phyloP scores from a whole-genome alignment of 2,797 vertebrate genomes.

The Bufotes viridis region DNA sequence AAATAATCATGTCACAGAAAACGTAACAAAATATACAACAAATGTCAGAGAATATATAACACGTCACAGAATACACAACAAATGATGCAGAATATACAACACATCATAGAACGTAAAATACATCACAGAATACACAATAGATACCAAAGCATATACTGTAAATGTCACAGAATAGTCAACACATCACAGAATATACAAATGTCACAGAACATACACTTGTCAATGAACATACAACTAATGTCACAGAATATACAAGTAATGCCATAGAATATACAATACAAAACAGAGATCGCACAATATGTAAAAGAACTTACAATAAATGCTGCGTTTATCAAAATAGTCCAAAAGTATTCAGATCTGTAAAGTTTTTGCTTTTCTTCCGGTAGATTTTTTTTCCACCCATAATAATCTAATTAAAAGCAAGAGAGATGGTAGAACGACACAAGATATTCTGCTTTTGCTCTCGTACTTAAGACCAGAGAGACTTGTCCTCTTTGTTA shows the following conservation, averaged over 20 bases:
- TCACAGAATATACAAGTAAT: neutral
- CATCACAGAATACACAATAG: neutral
- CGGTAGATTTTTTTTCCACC: neutral
- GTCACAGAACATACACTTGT: neutral
- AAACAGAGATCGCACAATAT: too few species aligned
- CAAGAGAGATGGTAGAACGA: neutral
- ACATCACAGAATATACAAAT: neutral
- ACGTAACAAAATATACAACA: neutral
- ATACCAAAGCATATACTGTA: neutral
- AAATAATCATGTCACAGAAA: neutral
- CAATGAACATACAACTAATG: neutral
- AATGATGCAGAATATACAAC: neutral
- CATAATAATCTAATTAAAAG: neutral
- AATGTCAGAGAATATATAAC: neutral
- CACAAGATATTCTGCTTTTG: neutral
- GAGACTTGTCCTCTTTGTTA: neutral
- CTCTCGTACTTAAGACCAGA: neutral
- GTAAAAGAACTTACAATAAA: too few species aligned
- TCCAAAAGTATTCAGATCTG: neutral
- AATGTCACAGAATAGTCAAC: neutral
- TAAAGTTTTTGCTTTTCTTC: neutral
- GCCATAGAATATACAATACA: neutral
- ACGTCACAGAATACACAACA: neutral
- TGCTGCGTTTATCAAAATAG: too few species aligned
- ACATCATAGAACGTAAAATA: neutral